phyloP scores from a whole-genome alignment of 2,797 vertebrate species.

The Nannoperca australis region DNA sequence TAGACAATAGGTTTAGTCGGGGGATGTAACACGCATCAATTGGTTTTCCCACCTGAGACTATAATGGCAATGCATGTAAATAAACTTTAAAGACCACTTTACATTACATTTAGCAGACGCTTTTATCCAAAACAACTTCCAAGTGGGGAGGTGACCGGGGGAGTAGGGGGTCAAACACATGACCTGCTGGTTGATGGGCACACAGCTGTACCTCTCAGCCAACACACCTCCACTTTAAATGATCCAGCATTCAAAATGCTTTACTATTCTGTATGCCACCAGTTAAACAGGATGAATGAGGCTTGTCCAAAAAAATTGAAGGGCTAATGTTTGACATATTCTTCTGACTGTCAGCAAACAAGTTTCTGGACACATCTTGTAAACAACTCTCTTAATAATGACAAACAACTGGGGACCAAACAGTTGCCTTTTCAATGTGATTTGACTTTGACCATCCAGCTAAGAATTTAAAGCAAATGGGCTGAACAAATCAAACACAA shows the following conservation, averaged over 20 bases:
- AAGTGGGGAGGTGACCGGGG: too few relatives aligned
- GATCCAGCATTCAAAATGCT: slow-evolving; percentile 15
- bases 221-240: background rate
- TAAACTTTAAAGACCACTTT: background rate
- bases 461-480: background rate
- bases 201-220: too few relatives aligned
- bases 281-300: slow-evolving; percentile 18
- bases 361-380: slow-evolving; percentile 1
- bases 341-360: slow-evolving; percentile 54
- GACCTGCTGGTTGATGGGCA: too few relatives aligned
- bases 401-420: slow-evolving; percentile 19
- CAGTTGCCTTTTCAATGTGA: slow-evolving; percentile 12
- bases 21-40: background rate
- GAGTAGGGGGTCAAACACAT: too few relatives aligned
- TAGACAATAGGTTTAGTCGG: background rate
- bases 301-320: slow-evolving; percentile 1
- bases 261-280: slow-evolving; percentile 22
- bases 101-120: too few relatives aligned
- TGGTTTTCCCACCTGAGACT: background rate
- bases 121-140: too few relatives aligned
- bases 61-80: background rate
- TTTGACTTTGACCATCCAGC: slow-evolving; percentile 1
- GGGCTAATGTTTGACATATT: slow-evolving; percentile 71
- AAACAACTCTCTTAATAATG: slow-evolving; percentile 24
- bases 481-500: background rate